A percentile compares a stretch with the other conserved stretches of the same genome.
phyloP scores from a whole-genome alignment of 2,113 vertebrate genomes.

The Plotosus lineatus region DNA sequence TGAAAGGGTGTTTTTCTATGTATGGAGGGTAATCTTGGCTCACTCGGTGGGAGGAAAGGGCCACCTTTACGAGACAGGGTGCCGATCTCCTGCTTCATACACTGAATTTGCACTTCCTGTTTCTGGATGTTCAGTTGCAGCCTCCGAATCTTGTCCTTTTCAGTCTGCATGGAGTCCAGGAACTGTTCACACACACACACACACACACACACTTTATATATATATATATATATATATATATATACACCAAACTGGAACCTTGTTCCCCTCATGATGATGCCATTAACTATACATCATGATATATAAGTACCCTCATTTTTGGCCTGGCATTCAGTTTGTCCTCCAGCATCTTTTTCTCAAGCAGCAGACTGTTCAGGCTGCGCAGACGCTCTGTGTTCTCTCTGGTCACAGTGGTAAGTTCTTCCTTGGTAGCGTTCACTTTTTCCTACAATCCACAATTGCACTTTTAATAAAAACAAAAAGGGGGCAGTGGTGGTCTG shows the following conservation, averaged over 20 bases:
- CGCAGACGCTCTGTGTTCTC: slow-evolving; percentile 76
- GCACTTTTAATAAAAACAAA: slow-evolving; percentile 9
- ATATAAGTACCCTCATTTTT: slow-evolving; percentile 73
- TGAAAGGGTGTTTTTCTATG: neutral
- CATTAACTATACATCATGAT: too few species aligned
- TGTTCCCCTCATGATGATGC: too few species aligned
- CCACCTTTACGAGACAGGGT: slow-evolving; percentile 70
- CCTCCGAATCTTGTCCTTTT: slow-evolving; percentile 63
- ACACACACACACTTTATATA: slow-evolving; percentile 30
- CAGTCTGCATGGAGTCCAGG: slow-evolving; percentile 60
- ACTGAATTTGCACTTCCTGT: slow-evolving; percentile 58
- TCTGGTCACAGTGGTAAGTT: slow-evolving; percentile 73
- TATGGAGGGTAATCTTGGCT: slow-evolving; percentile 33
- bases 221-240: neutral
- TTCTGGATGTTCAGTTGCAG: slow-evolving; percentile 68
- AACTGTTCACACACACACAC: slow-evolving; percentile 73
- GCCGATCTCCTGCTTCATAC: slow-evolving; percentile 73
- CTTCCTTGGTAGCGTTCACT: slow-evolving; percentile 66
- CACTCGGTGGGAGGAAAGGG: slow-evolving; percentile 66
- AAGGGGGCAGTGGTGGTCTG: too few species aligned
- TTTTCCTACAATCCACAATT: slow-evolving; percentile 68
- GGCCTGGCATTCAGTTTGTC: slow-evolving; percentile 71
- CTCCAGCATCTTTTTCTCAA: slow-evolving; percentile 77
- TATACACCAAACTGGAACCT: neutral
- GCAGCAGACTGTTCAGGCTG: slow-evolving; percentile 68